These are phyloP conservation scores for Campaea margaritaria DNA, from an alignment of 2,888 invertebrate genomes.

Conservation along the genomic window DNA sequence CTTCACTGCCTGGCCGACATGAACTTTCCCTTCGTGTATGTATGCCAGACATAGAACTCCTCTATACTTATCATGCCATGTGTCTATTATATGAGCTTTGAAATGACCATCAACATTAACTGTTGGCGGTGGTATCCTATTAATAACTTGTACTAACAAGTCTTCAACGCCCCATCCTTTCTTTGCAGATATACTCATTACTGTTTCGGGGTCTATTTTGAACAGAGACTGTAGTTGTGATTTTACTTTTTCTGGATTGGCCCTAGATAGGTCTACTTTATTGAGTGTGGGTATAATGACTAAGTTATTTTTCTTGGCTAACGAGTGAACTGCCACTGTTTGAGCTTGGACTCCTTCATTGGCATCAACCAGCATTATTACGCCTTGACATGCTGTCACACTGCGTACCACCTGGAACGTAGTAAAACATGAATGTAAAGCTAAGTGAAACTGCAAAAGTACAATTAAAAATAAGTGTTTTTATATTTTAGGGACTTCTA, in stretches of 20 bases:
- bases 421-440: too few relatives aligned
- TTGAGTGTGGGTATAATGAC: slow-evolving; percentile 96
- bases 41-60: slow-evolving; percentile 92
- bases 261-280: slow-evolving; percentile 97
- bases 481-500: too few relatives aligned
- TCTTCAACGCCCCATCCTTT: slow-evolving; percentile 92
- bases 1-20: slow-evolving; percentile 90
- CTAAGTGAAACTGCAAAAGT: too few relatives aligned
- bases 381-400: slow-evolving; percentile 97
- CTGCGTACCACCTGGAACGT: slow-evolving; percentile 90
- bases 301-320: slow-evolving; percentile 93
- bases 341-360: slow-evolving; percentile 98
- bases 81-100: slow-evolving; percentile 95
- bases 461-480: too few relatives aligned
- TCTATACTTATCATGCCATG: slow-evolving; percentile 95
- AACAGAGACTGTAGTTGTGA: slow-evolving; percentile 93
- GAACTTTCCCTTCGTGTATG: slow-evolving; percentile 90
- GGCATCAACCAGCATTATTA: slow-evolving; percentile 97
- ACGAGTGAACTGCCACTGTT: slow-evolving; percentile 97
- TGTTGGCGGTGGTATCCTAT: slow-evolving; percentile 90
- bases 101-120: slow-evolving; percentile 87
- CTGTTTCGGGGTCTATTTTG: slow-evolving; percentile 89
- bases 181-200: slow-evolving; percentile 96
- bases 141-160: slow-evolving; percentile 91
- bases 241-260: slow-evolving; percentile 93